Evolutionary conservation across 2,888 invertebrate genomes (phyloP).

Genomic region (Dione juno): DNA sequence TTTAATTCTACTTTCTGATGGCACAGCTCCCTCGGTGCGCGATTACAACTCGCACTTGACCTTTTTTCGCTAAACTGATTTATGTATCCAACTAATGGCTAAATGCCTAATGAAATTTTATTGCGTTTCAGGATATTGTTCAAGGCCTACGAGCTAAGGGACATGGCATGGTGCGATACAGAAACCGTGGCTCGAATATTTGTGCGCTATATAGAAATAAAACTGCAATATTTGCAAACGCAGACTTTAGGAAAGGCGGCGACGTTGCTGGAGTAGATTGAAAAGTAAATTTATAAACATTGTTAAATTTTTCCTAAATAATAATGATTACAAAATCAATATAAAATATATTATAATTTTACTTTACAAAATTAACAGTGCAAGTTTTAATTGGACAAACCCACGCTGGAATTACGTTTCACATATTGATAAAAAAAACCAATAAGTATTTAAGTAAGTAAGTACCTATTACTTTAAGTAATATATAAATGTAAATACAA

Average conservation of each 20-base stretch:
- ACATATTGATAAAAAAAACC: not conserved
- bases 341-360: not conserved
- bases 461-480: not conserved
- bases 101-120: no score
- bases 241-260: constrained; percentile 92
- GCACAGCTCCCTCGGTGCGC: no score
- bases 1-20: no score
- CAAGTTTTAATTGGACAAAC: not conserved
- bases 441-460: not conserved
- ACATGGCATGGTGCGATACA: constrained; percentile 86
- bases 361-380: not conserved
- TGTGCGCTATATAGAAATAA: constrained; percentile 86
- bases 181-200: constrained; percentile 87
- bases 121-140: constrained; percentile 81
- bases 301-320: not conserved
- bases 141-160: constrained; percentile 86
- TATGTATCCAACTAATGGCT: not conserved
- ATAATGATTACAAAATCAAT: not conserved
- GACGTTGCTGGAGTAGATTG: constrained; percentile 88
- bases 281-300: constrained; percentile 6
- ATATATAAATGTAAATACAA: constrained; percentile 6
- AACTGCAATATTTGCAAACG: constrained; percentile 88
- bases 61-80: not conserved
- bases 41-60: no score
- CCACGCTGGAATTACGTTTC: not conserved